Conservation (phyloP, 2,113 vertebrate genomes). For the Trichechus manatus region DNA sequence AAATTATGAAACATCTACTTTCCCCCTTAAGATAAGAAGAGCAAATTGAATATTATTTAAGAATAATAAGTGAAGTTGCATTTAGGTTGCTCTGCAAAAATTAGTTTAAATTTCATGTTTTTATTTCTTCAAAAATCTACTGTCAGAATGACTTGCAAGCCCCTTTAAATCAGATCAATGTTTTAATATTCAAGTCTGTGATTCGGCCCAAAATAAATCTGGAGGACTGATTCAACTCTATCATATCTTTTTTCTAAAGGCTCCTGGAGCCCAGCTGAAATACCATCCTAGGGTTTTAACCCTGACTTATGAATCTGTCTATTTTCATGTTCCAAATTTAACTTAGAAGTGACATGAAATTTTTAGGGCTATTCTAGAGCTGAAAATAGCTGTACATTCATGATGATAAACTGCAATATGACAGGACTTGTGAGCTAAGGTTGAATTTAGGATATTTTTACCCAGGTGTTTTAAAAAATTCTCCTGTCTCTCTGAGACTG, state of each 20-base stretch:
- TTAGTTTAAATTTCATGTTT: background rate
- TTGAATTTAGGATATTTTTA: slow-evolving; percentile 22
- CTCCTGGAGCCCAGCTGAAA: background rate
- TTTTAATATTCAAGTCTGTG: background rate
- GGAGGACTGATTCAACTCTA: background rate
- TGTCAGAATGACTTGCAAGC: background rate
- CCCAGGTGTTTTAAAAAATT: background rate
- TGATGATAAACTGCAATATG: background rate
- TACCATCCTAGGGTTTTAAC: background rate
- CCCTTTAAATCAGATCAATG: background rate
- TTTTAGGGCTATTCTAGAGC: background rate
- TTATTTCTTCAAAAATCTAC: slow-evolving; percentile 24
- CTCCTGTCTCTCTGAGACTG: background rate
- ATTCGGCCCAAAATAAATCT: background rate
- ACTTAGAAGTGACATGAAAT: slow-evolving; percentile 40
- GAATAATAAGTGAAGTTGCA: background rate
- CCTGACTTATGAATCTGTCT: background rate
- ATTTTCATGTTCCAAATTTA: slow-evolving; percentile 7
- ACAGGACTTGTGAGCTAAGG: background rate
- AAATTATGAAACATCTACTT: slow-evolving; percentile 3
- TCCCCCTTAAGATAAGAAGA: background rate
- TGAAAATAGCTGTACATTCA: background rate
- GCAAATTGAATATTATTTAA: background rate
- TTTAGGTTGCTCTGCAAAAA: background rate
- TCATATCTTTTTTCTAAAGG: background rate